A percentile compares a stretch with the other conserved stretches of the same genome.
Conservation (phyloP, 2,797 vertebrate genomes). For the Aselliscus stoliczkanus region DNA sequence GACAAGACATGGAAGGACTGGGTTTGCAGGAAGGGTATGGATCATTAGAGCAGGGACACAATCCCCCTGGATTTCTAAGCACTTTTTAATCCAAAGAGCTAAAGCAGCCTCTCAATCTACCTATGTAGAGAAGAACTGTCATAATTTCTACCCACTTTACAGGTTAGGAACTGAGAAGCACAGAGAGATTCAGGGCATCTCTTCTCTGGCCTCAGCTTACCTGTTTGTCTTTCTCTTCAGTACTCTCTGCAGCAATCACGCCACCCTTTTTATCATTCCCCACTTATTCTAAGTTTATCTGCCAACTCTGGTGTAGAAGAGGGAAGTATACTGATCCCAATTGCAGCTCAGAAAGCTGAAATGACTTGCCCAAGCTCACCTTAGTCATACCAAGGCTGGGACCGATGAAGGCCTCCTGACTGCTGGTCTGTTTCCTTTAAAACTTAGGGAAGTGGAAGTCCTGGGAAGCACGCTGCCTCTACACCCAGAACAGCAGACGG, state of each 20-base stretch:
- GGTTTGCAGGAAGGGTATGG: background rate
- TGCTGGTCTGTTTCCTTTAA: background rate
- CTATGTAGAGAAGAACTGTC: background rate
- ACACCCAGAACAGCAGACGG: background rate
- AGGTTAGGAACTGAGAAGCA: background rate
- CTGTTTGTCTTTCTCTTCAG: background rate
- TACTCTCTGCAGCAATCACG: background rate
- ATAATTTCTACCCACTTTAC: background rate
- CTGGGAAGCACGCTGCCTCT: background rate
- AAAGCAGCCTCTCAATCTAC: background rate
- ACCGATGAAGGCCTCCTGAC: background rate
- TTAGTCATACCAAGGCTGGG: background rate
- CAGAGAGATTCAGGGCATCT: background rate
- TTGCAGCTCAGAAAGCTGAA: background rate
- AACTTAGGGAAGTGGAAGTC: background rate
- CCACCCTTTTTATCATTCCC: background rate
- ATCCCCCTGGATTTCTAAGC: background rate
- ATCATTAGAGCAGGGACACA: background rate
- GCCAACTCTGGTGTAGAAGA: background rate
- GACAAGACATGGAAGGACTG: background rate
- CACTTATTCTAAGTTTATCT: background rate
- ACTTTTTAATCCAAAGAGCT: background rate
- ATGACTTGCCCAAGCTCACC: background rate
- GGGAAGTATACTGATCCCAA: background rate
- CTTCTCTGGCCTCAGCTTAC: background rate